Conservation (phyloP, 1,140 invertebrate genomes). For the Drosophila murphyi region DNA sequence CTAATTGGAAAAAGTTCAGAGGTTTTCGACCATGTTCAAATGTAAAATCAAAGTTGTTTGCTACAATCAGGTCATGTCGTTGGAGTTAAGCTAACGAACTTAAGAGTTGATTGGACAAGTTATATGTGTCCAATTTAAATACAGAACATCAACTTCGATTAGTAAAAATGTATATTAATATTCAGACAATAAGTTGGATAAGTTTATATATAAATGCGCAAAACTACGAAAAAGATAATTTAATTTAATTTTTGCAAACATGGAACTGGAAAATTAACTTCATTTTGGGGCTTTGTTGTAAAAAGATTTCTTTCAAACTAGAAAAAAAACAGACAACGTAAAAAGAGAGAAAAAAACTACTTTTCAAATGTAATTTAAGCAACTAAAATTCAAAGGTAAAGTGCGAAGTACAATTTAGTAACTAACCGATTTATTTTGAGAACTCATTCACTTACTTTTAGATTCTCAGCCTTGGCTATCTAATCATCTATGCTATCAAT, state of each 20-base stretch:
- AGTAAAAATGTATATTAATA: no score
- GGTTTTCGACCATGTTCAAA: not conserved
- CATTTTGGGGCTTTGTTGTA: constrained; percentile 1
- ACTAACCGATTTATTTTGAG: no score
- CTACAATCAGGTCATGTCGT: not conserved
- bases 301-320: constrained; percentile 2
- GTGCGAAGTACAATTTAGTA: not conserved
- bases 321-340: no score
- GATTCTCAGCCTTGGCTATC: constrained; percentile 3
- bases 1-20: not conserved
- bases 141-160: no score
- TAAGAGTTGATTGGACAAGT: no score
- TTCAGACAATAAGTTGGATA: not conserved
- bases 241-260: not conserved
- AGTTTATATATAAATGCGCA: no score
- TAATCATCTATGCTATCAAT: constrained; percentile 32
- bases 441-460: not conserved
- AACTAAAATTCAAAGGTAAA: not conserved
- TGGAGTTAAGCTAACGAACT: not conserved
- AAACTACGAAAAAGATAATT: no score
- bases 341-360: not conserved
- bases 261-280: constrained; percentile 6
- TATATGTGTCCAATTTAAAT: no score
- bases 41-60: not conserved
- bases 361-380: not conserved